Evolutionary conservation across 2,888 invertebrate genomes (phyloP), one percentile per base, ranked within the genome.

Genomic region (Orchesella flavescens): DNA sequence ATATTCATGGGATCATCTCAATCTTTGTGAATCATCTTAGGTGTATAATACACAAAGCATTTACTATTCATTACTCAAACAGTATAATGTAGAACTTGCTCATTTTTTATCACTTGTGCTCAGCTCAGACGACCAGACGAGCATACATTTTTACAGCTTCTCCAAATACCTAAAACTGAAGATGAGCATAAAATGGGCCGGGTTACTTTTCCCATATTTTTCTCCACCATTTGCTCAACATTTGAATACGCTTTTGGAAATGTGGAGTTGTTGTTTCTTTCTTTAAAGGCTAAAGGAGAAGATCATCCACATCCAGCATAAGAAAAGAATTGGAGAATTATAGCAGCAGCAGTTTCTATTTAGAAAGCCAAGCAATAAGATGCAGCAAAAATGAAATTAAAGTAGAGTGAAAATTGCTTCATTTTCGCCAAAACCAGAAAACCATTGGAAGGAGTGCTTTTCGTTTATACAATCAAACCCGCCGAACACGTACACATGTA

Each of bases 181-280:
- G 34, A 34, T 34, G 34, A 34, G 34, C 7, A 66, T 66, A 77
- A 76, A 77, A 68, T 77, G 76, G 76, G 76, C 76, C 57, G 76
- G 66, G 76, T 21, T 23, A 21, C 55, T n/a, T 17, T 53, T 23
- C 44, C 21, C 21, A 46, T 73, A 34, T 24, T 65, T 23, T 34
- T 34, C 24, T 65, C n/a, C 12, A 53, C 53, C 15, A 53, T 10
- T 12, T 5, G 13, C 69, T 69, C 53, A 55, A 24, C 57, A 78
- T 78, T 78, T 78, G 71, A 78, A 78, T 78, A 78, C 19, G 21
- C 1, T 69, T 78, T 78, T 78, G 78, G 78, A 13, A 69, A 78
- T 69, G 34, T 23, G 3, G 7, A 34, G 34, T 34, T 34, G 34
- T 34, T 34, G 2, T 7, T 34, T 34, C 7, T 34, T 34, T 34